Evolutionary conservation across 2,797 vertebrate genomes (phyloP).

Genomic region (Emys orbicularis): DNA sequence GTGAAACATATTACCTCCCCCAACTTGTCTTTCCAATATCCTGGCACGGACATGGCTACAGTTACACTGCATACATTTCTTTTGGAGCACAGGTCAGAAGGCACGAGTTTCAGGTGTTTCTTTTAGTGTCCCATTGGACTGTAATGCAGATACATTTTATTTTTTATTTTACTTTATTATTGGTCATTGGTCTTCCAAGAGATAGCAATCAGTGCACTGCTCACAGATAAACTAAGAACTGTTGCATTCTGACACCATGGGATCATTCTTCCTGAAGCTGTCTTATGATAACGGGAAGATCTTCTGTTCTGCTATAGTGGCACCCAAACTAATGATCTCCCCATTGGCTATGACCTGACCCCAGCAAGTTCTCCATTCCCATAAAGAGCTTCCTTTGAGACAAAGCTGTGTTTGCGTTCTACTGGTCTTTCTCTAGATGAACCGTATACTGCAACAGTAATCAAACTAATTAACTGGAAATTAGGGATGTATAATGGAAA

Average conservation of each 20-base stretch:
- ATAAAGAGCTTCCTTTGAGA: neutral
- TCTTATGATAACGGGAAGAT: neutral
- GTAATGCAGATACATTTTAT: neutral
- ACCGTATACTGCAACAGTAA: neutral
- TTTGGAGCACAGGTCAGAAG: fast-evolving
- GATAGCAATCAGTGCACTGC: neutral
- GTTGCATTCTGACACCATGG: neutral
- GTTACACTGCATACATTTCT: too few relatives aligned
- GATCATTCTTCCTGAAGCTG: fast-evolving
- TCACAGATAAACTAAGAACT: neutral
- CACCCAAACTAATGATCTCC: neutral
- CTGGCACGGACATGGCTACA: too few relatives aligned
- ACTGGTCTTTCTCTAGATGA: neutral
- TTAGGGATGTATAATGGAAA: neutral
- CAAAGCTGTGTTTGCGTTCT: neutral
- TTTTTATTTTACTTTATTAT: neutral
- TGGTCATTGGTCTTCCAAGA: fast-evolving
- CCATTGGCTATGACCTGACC: neutral
- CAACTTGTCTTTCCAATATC: too few relatives aligned
- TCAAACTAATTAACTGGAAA: neutral
- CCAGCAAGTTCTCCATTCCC: neutral
- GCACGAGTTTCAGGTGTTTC: neutral
- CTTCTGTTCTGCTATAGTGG: neutral
- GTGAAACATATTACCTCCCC: too few relatives aligned
- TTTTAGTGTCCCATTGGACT: neutral